These are phyloP conservation scores for Taenaris catops DNA, from an alignment of 2,888 invertebrate species.

Conservation along the genomic window DNA sequence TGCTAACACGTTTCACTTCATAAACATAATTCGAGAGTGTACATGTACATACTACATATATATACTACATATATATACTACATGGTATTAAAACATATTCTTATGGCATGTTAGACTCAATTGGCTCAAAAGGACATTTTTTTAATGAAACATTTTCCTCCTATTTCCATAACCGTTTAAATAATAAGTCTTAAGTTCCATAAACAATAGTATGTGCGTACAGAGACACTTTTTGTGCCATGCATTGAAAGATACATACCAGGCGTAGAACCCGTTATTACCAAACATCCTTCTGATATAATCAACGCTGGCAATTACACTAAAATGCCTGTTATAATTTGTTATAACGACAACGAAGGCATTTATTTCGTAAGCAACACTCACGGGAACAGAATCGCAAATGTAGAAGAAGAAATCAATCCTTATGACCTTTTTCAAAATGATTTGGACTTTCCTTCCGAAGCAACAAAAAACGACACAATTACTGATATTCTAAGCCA, in stretches of 20 bases:
- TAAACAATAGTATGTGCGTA: too few relatives aligned
- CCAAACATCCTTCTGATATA: slow-evolving; percentile 48
- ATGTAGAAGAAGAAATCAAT: slow-evolving; percentile 30
- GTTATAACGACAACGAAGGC: slow-evolving; percentile 63
- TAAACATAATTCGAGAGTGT: too few relatives aligned
- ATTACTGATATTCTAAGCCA: slow-evolving; percentile 39
- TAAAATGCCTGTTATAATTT: slow-evolving; percentile 67
- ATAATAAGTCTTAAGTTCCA: too few relatives aligned
- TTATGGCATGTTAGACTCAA: too few relatives aligned
- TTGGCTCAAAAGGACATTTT: too few relatives aligned
- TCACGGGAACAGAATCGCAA: slow-evolving; percentile 47
- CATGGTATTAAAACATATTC: too few relatives aligned
- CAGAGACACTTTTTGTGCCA: slow-evolving; percentile 55
- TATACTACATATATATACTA: too few relatives aligned
- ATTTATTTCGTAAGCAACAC: slow-evolving; percentile 58
- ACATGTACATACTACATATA: too few relatives aligned
- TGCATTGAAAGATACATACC: slow-evolving; percentile 57
- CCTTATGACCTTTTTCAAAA: slow-evolving; percentile 38
- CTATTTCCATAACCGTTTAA: too few relatives aligned
- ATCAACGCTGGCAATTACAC: slow-evolving; percentile 57
- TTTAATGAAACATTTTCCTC: too few relatives aligned
- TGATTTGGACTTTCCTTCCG: slow-evolving; percentile 53
- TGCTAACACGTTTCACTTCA: too few relatives aligned
- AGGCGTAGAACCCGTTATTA: slow-evolving; percentile 53
- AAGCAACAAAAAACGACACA: slow-evolving; percentile 45